Percentiles rank a stretch among this genome's conserved stretches.
Evolutionary conservation across 2,888 invertebrate genomes (phyloP).

Genomic region (Biston betularia): DNA sequence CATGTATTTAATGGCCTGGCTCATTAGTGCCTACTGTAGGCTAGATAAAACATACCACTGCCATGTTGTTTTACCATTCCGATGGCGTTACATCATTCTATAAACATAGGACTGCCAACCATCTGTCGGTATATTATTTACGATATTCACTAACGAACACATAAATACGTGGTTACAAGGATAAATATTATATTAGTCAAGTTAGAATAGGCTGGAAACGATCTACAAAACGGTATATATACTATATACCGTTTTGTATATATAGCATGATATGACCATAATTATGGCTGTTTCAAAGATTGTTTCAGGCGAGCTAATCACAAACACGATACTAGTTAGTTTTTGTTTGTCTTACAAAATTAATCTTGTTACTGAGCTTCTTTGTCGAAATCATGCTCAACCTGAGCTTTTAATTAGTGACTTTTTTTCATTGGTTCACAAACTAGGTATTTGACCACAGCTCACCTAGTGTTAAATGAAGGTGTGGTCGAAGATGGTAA

Average conservation of each 20-base stretch:
- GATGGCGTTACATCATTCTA: constrained; percentile 32
- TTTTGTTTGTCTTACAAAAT: not conserved
- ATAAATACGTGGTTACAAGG: constrained; percentile 1
- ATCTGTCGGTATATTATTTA: constrained; percentile 26
- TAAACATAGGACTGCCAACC: constrained; percentile 23
- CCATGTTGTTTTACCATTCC: constrained; percentile 33
- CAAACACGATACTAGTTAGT: not conserved
- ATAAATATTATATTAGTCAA: not conserved
- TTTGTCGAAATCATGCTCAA: not conserved
- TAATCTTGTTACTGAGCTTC: not conserved
- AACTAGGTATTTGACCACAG: too few relatives aligned
- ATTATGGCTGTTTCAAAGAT: too few relatives aligned
- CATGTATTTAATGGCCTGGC: constrained; percentile 16
- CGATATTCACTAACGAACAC: constrained; percentile 19
- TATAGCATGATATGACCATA: too few relatives aligned
- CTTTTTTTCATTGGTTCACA: too few relatives aligned
- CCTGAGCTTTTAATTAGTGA: too few relatives aligned
- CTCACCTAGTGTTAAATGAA: too few relatives aligned
- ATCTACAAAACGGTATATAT: not conserved
- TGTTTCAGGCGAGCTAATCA: too few relatives aligned
- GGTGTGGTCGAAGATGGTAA: too few relatives aligned
- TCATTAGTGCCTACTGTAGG: constrained; percentile 25
- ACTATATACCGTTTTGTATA: not conserved
- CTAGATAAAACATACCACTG: constrained; percentile 34
- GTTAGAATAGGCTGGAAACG: not conserved